Evolutionary conservation across 2,113 vertebrate genomes (phyloP).

Genomic region (Atractosteus spatula): DNA sequence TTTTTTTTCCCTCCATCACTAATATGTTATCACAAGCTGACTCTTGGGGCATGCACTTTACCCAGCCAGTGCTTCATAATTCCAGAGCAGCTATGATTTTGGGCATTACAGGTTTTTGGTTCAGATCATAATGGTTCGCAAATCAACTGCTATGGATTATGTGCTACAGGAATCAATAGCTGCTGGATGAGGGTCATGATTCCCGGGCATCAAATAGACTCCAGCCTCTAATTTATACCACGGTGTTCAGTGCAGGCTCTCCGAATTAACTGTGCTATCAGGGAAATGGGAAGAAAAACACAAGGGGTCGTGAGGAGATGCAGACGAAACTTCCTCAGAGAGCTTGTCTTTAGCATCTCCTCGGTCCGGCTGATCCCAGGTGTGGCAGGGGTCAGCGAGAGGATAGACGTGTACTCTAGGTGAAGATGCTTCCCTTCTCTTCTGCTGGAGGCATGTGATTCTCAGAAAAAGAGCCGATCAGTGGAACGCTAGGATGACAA

Average conservation of each 20-base stretch:
- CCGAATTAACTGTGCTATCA: slow-evolving; percentile 32
- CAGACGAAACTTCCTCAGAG: too few relatives aligned
- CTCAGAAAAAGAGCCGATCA: too few relatives aligned
- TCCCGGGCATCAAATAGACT: slow-evolving; percentile 75
- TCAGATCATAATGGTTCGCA: slow-evolving; percentile 82
- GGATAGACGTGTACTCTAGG: too few relatives aligned
- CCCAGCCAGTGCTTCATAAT: slow-evolving; percentile 57
- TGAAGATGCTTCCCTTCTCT: too few relatives aligned
- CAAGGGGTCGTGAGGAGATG: background rate
- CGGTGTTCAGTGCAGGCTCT: slow-evolving; percentile 49
- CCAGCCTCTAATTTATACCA: slow-evolving; percentile 69
- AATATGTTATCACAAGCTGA: slow-evolving; percentile 14
- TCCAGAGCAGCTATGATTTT: slow-evolving; percentile 69
- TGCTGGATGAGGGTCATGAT: slow-evolving; percentile 73
- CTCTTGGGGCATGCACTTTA: slow-evolving; percentile 49
- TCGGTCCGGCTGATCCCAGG: too few relatives aligned
- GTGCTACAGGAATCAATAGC: slow-evolving; percentile 69
- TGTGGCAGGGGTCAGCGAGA: too few relatives aligned
- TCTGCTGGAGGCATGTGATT: too few relatives aligned
- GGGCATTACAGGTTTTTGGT: slow-evolving; percentile 76
- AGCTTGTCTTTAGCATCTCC: too few relatives aligned
- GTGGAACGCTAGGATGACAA: too few relatives aligned
- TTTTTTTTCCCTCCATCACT: background rate
- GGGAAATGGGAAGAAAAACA: slow-evolving; percentile 28
- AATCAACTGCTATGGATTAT: slow-evolving; percentile 86